phyloP scores from a whole-genome alignment of 2,113 vertebrate species.

The Passer domesticus region DNA sequence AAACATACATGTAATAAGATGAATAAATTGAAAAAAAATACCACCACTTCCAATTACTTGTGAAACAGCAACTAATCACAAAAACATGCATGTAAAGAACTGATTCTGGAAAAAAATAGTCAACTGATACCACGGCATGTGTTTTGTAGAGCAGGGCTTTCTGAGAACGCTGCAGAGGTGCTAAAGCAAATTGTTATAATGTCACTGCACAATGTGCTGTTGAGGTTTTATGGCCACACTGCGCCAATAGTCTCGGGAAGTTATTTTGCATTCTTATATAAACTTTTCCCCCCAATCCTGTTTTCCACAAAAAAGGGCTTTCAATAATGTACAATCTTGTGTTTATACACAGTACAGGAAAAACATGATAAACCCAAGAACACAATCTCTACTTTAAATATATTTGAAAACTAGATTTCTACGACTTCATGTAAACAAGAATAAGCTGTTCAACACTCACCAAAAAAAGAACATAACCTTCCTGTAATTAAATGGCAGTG shows the following conservation, averaged over 20 bases:
- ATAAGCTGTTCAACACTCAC: conserved; percentile 52
- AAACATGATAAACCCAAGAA: conserved; percentile 69
- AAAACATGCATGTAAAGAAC: conserved; percentile 17
- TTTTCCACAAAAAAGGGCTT: conserved; percentile 64
- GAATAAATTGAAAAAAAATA: not conserved
- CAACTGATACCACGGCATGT: not conserved
- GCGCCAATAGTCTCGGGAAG: conserved; percentile 56
- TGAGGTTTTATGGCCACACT: conserved; percentile 63
- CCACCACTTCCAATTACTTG: not conserved
- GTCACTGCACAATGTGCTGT: conserved; percentile 37
- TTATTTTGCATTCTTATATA: conserved; percentile 65
- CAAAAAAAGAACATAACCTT: conserved; percentile 50
- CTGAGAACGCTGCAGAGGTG: conserved; percentile 36
- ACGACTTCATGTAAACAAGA: conserved; percentile 54
- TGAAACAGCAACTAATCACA: not conserved
- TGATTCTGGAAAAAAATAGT: not conserved
- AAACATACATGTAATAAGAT: not conserved
- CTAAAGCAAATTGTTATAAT: conserved; percentile 39
- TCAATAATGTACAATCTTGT: conserved; percentile 57
- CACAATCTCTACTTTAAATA: conserved; percentile 50
- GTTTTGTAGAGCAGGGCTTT: not conserved
- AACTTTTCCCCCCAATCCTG: conserved; percentile 1
- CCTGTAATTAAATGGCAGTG: conserved; percentile 71
- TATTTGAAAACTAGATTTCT: conserved; percentile 59
- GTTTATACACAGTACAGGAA: conserved; percentile 59